These are phyloP conservation scores for Gandaritis pyraliata DNA, from an alignment of 2,888 invertebrate genomes.

Conservation along the genomic window DNA sequence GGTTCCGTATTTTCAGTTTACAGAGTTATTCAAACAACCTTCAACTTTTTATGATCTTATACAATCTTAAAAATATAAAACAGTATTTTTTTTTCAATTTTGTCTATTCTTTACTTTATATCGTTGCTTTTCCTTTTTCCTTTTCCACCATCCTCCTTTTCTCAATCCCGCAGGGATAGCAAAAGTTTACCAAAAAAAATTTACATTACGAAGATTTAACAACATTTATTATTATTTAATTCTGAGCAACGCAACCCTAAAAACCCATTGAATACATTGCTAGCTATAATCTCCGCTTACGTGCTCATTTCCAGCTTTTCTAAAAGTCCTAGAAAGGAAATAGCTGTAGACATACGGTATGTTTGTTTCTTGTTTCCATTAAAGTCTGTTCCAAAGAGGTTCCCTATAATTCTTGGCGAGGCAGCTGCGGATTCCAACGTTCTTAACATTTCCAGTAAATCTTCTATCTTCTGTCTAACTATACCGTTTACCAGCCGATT, in stretches of 20 bases:
- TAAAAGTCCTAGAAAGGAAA: constrained; percentile 54
- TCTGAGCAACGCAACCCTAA: not conserved
- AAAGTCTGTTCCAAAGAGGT: constrained; percentile 54
- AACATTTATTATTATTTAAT: not conserved
- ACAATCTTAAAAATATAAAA: not conserved
- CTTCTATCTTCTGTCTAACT: constrained; percentile 34
- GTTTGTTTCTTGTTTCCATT: constrained; percentile 58
- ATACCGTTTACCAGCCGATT: constrained; percentile 27
- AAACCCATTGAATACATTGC: constrained; percentile 34
- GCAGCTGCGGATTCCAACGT: constrained; percentile 45
- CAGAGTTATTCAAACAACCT: not conserved
- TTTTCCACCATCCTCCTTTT: too few relatives aligned
- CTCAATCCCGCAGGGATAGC: too few relatives aligned
- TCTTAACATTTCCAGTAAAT: constrained; percentile 43
- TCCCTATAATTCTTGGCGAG: constrained; percentile 50
- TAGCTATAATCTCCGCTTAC: constrained; percentile 53
- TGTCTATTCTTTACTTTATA: too few relatives aligned
- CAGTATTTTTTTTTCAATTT: too few relatives aligned
- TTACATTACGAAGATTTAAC: too few relatives aligned
- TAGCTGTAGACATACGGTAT: constrained; percentile 54
- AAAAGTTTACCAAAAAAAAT: too few relatives aligned
- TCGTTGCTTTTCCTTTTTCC: too few relatives aligned
- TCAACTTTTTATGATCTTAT: too few relatives aligned
- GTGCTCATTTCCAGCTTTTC: constrained; percentile 43
- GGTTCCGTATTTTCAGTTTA: not conserved